Evolutionary conservation across 2,113 vertebrate genomes (phyloP), one percentile per base, ranked within the genome.

Genomic region (Pseudopodoces humilis): DNA sequence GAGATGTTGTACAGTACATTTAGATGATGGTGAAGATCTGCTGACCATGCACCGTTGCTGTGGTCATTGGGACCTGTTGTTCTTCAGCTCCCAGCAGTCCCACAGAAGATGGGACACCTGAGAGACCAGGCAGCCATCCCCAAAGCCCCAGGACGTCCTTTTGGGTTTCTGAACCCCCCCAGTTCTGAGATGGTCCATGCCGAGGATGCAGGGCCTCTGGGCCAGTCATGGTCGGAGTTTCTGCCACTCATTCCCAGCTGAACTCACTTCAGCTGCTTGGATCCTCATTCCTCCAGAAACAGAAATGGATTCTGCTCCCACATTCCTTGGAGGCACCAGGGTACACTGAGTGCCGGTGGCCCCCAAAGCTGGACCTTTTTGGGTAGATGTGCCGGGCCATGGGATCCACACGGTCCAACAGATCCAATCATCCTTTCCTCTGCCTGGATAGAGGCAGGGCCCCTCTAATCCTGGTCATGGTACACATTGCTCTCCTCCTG

Each of bases 1-100:
- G 64, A 92, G 72, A 94, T 96, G 83, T 96, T 92, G 70, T 93
- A 85, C 92, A 52, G 88, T 89, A 47, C 97, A 94, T 97, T 98
- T 97, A 94, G 95, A 81, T 97, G 58, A 69, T 35, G 75, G 92
- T 91, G 95, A 95, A 92, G 85, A 39, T 12, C 39, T 39, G 39
- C 39, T 39, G 39, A 39, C 39, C 39, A 39, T 39, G 21, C 30
- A 24, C 4, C 12, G 11, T 6, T 65, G 30, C 21, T 44, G 15
- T 21, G 27, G 28, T 6, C 10, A 43, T 30, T 41, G 39, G 28
- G 30, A 7, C 39, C 13, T 43, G 27, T 4, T 62, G 37, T 43
- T 43, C 27, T 21, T 63, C 39, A 41, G 2, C 2, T 41, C 60
- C 21, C 27, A 21, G 39, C 39, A 30, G 39, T 15, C 19, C 60